Evolutionary conservation across 2,888 invertebrate species (phyloP).

Genomic region (Calliscelio sp.): DNA sequence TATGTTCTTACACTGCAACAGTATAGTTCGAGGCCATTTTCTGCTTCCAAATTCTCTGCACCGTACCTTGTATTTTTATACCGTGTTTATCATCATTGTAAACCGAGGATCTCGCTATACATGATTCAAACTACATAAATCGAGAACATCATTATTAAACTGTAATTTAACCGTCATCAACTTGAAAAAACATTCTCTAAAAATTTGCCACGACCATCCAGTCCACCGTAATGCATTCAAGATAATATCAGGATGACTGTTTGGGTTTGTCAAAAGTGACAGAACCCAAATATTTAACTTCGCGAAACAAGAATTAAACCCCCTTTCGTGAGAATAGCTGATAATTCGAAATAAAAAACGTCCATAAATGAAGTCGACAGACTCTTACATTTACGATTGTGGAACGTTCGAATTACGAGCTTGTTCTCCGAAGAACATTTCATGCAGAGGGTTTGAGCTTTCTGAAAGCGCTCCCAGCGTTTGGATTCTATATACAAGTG

Average conservation of each 20-base stretch:
- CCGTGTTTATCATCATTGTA: too few species aligned
- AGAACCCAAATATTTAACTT: background rate
- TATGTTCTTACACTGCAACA: too few species aligned
- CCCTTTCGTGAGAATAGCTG: constrained; percentile 16
- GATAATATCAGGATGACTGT: background rate
- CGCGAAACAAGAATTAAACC: constrained; percentile 1
- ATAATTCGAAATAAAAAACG: too few species aligned
- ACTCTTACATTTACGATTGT: background rate
- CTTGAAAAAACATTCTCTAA: background rate
- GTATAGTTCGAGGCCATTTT: too few species aligned
- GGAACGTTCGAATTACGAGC: background rate
- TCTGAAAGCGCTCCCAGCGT: constrained; percentile 39
- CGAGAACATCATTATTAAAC: too few species aligned
- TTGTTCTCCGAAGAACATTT: constrained; percentile 25
- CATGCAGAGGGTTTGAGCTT: constrained; percentile 30
- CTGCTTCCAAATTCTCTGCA: too few species aligned
- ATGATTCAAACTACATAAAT: too few species aligned
- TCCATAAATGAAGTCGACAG: too few species aligned
- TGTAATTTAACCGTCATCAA: background rate
- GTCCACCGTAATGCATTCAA: background rate
- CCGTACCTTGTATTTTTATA: too few species aligned
- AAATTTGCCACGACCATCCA: background rate
- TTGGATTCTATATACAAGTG: constrained; percentile 57
- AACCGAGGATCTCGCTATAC: too few species aligned
- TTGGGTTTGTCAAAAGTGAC: background rate